phyloP scores from a whole-genome alignment of 2,888 invertebrate species.

The Clivina fossor region DNA sequence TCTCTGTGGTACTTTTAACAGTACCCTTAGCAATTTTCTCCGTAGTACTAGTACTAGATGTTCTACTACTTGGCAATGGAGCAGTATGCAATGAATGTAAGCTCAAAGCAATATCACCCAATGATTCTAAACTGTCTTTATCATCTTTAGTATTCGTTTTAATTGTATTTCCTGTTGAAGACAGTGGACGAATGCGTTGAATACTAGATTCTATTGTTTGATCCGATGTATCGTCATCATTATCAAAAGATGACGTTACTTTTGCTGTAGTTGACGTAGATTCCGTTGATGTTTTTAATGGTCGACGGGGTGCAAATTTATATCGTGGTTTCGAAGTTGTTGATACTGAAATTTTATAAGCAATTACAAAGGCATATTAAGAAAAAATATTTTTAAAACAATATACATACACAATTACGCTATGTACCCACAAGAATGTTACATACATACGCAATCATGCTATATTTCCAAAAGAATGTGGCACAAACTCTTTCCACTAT shows the following conservation, averaged over 20 bases:
- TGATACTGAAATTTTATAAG: constrained; percentile 9
- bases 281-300: constrained; percentile 14
- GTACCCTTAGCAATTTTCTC: constrained; percentile 3
- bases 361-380: too few species aligned
- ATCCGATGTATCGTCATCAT: constrained; percentile 7
- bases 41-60: background rate
- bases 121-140: constrained; percentile 12
- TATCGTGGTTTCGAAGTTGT: constrained; percentile 24
- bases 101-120: constrained; percentile 45
- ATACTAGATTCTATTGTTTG: constrained; percentile 19
- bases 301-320: constrained; percentile 18
- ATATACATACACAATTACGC: too few species aligned
- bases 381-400: too few species aligned
- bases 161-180: constrained; percentile 11
- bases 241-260: background rate
- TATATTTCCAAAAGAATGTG: too few species aligned
- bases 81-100: constrained; percentile 46
- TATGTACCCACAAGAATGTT: too few species aligned
- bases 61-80: constrained; percentile 38
- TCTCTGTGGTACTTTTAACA: too few species aligned
- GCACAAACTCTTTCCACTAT: too few species aligned
- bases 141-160: background rate
- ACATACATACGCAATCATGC: too few species aligned
- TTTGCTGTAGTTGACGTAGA: constrained; percentile 10
- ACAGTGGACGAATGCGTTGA: constrained; percentile 6